These are phyloP conservation scores for Eulemur mongoz DNA, from an alignment of 2,797 vertebrate genomes.

Conservation along the genomic window DNA sequence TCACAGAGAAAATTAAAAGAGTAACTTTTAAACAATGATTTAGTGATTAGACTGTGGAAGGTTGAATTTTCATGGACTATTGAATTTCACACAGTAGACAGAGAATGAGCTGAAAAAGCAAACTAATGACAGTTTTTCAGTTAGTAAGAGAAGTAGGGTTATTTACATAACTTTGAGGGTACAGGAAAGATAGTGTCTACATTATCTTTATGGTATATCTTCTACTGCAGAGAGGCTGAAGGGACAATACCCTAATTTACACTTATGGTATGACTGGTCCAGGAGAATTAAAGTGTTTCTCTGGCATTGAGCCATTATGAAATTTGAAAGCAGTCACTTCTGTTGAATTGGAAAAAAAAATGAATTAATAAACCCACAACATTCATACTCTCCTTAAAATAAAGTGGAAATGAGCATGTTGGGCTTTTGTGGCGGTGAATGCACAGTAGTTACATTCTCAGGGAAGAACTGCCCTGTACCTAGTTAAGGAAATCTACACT, in stretches of 20 bases:
- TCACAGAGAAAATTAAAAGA: conserved; percentile 23
- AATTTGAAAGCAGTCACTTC: conserved; percentile 23
- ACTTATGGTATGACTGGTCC: not conserved
- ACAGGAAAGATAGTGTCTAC: conserved; percentile 53
- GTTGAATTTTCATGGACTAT: conserved; percentile 64
- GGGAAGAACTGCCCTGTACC: not conserved
- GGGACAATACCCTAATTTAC: not conserved
- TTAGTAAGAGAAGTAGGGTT: conserved; percentile 25
- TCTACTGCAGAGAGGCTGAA: conserved; percentile 25
- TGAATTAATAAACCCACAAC: not conserved
- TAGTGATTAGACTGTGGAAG: conserved; percentile 43
- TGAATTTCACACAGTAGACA: conserved; percentile 55
- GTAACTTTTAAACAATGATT: conserved; percentile 22
- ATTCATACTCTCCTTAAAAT: conserved; percentile 10
- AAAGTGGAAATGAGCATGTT: conserved; percentile 23
- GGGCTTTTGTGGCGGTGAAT: not conserved
- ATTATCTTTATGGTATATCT: conserved; percentile 52
- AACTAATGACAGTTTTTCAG: conserved; percentile 59
- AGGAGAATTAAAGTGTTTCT: conserved; percentile 37
- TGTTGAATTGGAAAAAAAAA: not conserved
- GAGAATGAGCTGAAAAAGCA: conserved; percentile 60
- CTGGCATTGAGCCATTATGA: conserved; percentile 11
- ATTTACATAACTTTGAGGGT: conserved; percentile 71
- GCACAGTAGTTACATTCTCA: not conserved
- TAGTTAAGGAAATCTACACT: not conserved